Conservation (phyloP, 1,140 invertebrate species). For the Eumaeus atala region DNA sequence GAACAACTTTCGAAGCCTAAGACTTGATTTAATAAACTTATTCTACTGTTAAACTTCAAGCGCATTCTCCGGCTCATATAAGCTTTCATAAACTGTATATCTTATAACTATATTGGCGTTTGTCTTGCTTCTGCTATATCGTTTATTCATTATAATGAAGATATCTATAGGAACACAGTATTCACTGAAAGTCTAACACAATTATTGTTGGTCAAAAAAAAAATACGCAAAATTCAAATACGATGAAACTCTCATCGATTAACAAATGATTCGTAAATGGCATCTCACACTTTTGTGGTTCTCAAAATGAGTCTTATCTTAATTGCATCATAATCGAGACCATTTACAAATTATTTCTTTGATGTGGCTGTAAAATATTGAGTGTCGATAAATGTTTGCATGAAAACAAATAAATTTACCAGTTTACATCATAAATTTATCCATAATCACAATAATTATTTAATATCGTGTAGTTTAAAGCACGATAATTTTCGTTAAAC, state of each 20-base stretch:
- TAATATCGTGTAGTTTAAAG: background rate
- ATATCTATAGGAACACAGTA: conserved; percentile 5
- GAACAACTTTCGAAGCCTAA: conserved; percentile 19
- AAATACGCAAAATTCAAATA: background rate
- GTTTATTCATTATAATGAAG: background rate
- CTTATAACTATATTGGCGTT: conserved; percentile 65
- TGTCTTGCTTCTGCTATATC: conserved; percentile 51
- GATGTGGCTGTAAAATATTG: background rate
- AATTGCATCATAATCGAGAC: background rate
- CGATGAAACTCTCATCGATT: background rate
- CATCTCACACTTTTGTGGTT: background rate
- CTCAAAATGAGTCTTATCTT: background rate
- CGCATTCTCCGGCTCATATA: background rate
- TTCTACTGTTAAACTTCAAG: conserved; percentile 8
- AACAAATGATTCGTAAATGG: conserved; percentile 1
- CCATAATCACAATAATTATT: background rate
- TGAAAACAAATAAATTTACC: background rate
- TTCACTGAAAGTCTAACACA: conserved; percentile 1
- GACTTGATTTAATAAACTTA: conserved; percentile 28
- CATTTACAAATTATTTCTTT: conserved; percentile 5
- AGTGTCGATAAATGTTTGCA: background rate
- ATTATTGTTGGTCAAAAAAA: background rate
- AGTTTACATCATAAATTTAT: background rate
- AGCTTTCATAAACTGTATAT: conserved; percentile 1
- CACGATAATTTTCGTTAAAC: background rate